phyloP scores from a whole-genome alignment of 1,140 invertebrate genomes.

The Triops cancriformis region DNA sequence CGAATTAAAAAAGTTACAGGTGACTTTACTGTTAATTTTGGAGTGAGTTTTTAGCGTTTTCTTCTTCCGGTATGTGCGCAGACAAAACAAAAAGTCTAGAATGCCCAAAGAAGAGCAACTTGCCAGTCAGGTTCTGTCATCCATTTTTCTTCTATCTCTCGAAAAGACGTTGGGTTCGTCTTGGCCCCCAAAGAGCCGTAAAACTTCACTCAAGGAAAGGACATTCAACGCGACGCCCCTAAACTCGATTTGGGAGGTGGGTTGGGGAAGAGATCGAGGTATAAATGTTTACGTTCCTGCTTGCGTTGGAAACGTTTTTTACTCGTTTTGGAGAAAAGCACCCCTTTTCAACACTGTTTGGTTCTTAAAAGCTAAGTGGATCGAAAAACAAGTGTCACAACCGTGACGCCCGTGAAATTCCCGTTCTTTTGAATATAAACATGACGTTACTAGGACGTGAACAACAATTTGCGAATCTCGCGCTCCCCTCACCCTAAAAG shows the following conservation, averaged over 20 bases:
- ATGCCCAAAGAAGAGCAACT: background rate
- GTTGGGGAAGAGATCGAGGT: background rate
- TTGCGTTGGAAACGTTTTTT: background rate
- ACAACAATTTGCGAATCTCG: background rate
- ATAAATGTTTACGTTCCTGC: background rate
- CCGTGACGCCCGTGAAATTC: background rate
- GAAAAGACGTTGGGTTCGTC: background rate
- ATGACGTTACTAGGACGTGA: background rate
- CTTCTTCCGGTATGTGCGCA: too few species aligned
- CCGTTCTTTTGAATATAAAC: slow-evolving; percentile 11
- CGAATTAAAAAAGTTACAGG: too few species aligned
- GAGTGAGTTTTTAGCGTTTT: too few species aligned
- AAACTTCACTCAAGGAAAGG: background rate
- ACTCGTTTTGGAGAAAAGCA: background rate
- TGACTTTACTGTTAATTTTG: too few species aligned
- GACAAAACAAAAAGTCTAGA: too few species aligned
- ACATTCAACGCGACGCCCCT: background rate
- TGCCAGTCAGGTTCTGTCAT: background rate
- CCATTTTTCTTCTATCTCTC: background rate
- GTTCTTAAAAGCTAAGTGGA: background rate
- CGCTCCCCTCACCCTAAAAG: background rate
- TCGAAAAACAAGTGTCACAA: background rate
- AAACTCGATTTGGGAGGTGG: background rate
- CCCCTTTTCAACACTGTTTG: background rate
- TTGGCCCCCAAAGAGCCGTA: background rate